Evolutionary conservation across 2,888 invertebrate genomes (phyloP), one percentile per base, ranked within the genome.

Genomic region (Ornithoptera alexandrae): DNA sequence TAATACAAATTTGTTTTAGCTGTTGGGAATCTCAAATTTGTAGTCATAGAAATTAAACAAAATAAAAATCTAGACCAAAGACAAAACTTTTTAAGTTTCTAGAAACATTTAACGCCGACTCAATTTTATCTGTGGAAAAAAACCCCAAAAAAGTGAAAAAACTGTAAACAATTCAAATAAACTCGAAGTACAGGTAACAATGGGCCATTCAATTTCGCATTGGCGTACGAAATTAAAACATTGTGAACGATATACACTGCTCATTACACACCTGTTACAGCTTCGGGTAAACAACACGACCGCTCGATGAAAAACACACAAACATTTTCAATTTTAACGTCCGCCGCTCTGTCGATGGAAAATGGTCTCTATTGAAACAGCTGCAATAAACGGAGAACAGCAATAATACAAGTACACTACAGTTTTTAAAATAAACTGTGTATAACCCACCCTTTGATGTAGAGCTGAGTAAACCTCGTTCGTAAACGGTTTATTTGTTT

Each of bases 301-400:
- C 61, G 39, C 65, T 60, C 65, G 8, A 69, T 69, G 69, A 65
- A 69, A 69, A 65, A 61, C 64, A 68, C 59, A 68, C 65, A 65
- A 69, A 17, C 56, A 60, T 69, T 65, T 69, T 65, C 65, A 69
- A 65, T 65, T 65, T 64, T 60, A 64, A 64, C 60, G 22, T 64
- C 60, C 53, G 61, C 46, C 36, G 39, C 61, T 53, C 39, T 59
- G 59, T 56, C 22, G 39, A 53, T 22, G 61, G 50, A 30, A 70
- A 66, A 66, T 62, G 56, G 50, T 20, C 18, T 20, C n/a, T 66
- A 67, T 74, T 72, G 69, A 68, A 63, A 69, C 74, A 74, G 74
- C 72, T 73, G 74, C 62, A 62, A 60, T 69, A 72, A 71, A 72
- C 22, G 65, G 64, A 65, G 53, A 6, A 60, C 59, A 56, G 39